Evolutionary conservation across 2,888 invertebrate species (phyloP).

Genomic region (Caenorhabditis sp.): DNA sequence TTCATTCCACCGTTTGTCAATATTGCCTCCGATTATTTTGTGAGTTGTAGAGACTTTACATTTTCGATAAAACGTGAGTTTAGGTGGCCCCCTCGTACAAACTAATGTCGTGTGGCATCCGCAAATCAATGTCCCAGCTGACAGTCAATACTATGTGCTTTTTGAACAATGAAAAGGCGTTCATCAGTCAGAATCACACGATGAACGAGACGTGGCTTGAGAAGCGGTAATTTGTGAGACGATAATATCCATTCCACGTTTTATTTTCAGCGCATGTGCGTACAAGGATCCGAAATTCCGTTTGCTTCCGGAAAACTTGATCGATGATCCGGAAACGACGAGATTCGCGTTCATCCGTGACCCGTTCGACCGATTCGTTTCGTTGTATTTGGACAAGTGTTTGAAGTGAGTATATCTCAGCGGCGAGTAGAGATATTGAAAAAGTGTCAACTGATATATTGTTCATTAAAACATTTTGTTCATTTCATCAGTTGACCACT

Average conservation of each 20-base stretch:
- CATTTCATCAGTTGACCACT: no score
- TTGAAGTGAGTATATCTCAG: slow-evolving; percentile 20
- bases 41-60: slow-evolving; percentile 1
- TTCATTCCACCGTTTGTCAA: slow-evolving; percentile 51
- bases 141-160: slow-evolving; percentile 43
- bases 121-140: slow-evolving; percentile 41
- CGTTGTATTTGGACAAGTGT: slow-evolving; percentile 41
- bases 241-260: no score
- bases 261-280: slow-evolving; percentile 22
- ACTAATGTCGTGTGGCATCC: slow-evolving; percentile 36
- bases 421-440: no score
- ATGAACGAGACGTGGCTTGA: slow-evolving; percentile 41
- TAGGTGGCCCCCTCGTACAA: slow-evolving; percentile 34
- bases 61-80: not conserved
- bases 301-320: not conserved
- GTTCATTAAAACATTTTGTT: not conserved
- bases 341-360: slow-evolving; percentile 42
- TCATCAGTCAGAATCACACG: slow-evolving; percentile 18
- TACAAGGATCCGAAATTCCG: slow-evolving; percentile 13
- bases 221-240: slow-evolving; percentile 15
- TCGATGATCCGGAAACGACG: slow-evolving; percentile 2
- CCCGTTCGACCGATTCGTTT: slow-evolving; percentile 43
- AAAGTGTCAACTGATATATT: not conserved
- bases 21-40: slow-evolving; percentile 40
- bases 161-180: slow-evolving; percentile 19